Conservation (phyloP, 2,797 vertebrate species). For the Periparus ater region DNA sequence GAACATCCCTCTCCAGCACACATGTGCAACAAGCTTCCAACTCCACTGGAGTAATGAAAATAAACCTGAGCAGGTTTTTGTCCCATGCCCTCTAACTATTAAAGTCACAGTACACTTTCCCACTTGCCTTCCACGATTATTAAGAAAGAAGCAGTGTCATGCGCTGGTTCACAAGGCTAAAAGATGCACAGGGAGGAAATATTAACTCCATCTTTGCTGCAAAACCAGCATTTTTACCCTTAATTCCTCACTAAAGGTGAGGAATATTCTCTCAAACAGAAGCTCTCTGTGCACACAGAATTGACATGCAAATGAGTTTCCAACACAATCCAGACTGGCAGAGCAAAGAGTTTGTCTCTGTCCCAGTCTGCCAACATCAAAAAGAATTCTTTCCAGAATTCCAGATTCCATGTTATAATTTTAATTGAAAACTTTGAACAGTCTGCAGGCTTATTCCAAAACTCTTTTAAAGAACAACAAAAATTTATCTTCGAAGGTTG, state of each 20-base stretch:
- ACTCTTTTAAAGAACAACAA: background rate
- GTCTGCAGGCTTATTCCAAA: background rate
- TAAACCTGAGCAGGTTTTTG: background rate
- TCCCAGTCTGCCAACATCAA: background rate
- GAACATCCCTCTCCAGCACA: background rate
- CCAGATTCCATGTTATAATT: background rate
- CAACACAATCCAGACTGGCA: background rate
- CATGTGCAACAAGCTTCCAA: background rate
- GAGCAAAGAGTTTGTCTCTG: background rate
- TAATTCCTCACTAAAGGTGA: background rate
- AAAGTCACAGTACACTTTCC: background rate
- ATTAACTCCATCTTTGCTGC: background rate
- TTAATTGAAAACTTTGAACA: background rate
- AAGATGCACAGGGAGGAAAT: background rate
- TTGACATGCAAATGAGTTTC: background rate
- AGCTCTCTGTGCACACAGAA: background rate
- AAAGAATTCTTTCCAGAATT: background rate
- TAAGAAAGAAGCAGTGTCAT: background rate
- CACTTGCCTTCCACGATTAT: background rate
- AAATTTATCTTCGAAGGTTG: background rate
- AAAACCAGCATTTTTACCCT: background rate
- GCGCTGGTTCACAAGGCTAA: background rate
- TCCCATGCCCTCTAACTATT: background rate
- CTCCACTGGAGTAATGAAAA: background rate
- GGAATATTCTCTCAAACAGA: background rate